Evolutionary conservation across 2,888 invertebrate species (phyloP).

Genomic region (Choristoneura rosaceana): DNA sequence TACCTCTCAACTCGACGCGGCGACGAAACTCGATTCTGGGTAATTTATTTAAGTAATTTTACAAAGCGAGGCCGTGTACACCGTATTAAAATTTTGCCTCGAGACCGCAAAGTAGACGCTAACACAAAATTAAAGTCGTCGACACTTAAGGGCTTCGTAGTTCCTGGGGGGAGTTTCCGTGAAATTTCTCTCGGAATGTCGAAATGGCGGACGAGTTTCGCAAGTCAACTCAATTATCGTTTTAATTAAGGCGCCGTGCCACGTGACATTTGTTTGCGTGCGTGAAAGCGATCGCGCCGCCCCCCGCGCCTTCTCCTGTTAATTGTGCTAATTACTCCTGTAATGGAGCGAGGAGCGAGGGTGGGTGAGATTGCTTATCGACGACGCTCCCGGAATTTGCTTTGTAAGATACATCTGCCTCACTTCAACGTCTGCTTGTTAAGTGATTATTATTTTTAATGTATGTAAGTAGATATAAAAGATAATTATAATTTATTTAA

Average conservation of each 20-base stretch:
- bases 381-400: conserved; percentile 76
- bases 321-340: conserved; percentile 86
- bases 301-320: conserved; percentile 69
- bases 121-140: conserved; percentile 85
- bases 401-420: conserved; percentile 70
- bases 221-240: conserved; percentile 86
- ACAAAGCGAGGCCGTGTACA: conserved; percentile 74
- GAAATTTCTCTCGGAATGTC: conserved; percentile 82
- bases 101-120: conserved; percentile 83
- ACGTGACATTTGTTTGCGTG: conserved; percentile 86
- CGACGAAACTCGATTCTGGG: conserved; percentile 71
- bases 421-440: conserved; percentile 43
- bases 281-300: conserved; percentile 79
- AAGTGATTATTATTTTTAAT: conserved; percentile 22
- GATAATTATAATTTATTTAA: too few species aligned
- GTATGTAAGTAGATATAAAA: not conserved
- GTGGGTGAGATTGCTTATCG: conserved; percentile 83
- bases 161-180: conserved; percentile 78
- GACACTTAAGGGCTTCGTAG: conserved; percentile 83
- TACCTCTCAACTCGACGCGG: conserved; percentile 58
- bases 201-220: conserved; percentile 85
- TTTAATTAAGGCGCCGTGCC: conserved; percentile 84
- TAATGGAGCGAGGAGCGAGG: conserved; percentile 77
- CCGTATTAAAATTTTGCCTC: conserved; percentile 81
- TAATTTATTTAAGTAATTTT: conserved; percentile 82